Evolutionary conservation across 2,113 vertebrate species (phyloP), one percentile per base, ranked within the genome.

Genomic region (Alethe castanea): DNA sequence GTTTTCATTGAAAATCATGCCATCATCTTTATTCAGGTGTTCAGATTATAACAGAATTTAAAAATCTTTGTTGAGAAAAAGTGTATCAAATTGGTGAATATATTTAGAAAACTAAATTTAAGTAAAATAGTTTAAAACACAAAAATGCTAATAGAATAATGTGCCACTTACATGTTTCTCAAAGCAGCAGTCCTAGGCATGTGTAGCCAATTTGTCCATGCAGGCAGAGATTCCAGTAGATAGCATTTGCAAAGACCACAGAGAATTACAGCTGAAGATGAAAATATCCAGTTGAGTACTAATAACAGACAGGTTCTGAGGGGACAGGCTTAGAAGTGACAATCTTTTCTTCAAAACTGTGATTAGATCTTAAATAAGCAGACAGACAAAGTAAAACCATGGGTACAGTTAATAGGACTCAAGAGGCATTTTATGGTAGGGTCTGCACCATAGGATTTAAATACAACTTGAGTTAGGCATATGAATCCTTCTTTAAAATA

Each of bases 371-470:
- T 97, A 97, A 97, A 92, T 97, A 97, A 97, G 86, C 93, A 98
- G 97, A 97, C 96, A 98, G 98, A 97, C 96, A 98, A 97, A 98
- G 97, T 98, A 98, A 98, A 99, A 98, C 98, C 97, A 97, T 98
- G 95, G 96, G 97, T 97, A 96, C 97, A 94, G 97, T 97, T 98
- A 98, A 98, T 98, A 98, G 98, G 97, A 97, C 98, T 98, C 98
- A 93, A 88, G 97, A 98, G 98, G 97, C 97, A 96, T 98, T 98
- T 99, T 98, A 98, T 98, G 98, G 97, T 97, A 91, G 97, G 96
- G 97, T 98, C 96, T 98, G 96, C 92, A 97, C 97, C 97, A 92
- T 96, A 98, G 98, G 98, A 92, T 97, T 91, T 97, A 95, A 96
- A 97, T 96, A 85, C 92, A 95, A 79, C 87, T 79, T 95, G 86